Percentiles rank a stretch among this genome's conserved stretches.
These are phyloP conservation scores for Brachionus angularis DNA, from an alignment of 1,140 invertebrate species.

Conservation along the genomic window DNA sequence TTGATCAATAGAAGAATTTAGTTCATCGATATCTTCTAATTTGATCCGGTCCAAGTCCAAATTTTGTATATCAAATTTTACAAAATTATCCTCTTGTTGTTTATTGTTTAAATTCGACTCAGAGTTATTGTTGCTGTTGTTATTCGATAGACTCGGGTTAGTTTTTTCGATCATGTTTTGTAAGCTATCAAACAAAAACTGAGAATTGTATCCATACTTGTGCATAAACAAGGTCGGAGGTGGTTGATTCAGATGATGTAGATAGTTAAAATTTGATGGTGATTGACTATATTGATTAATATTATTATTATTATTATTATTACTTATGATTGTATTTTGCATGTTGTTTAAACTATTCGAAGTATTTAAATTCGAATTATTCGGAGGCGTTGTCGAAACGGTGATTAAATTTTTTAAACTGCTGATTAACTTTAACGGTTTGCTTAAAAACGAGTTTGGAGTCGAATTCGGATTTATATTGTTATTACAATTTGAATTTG, in stretches of 20 bases:
- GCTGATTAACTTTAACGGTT: conserved; percentile 11
- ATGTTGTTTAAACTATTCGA: too few relatives aligned
- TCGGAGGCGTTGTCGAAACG: neutral
- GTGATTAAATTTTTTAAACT: neutral
- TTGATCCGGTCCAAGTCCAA: conserved; percentile 21
- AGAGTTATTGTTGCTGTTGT: neutral
- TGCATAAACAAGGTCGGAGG: conserved; percentile 24
- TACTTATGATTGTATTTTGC: too few relatives aligned
- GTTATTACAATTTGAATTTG: neutral
- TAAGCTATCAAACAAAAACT: conserved; percentile 24
- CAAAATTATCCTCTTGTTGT: neutral
- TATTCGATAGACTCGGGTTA: neutral
- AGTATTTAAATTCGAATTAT: too few relatives aligned
- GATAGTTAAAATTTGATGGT: conserved; percentile 1
- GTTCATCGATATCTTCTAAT: conserved; percentile 36
- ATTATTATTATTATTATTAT: too few relatives aligned
- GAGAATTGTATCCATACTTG: conserved; percentile 13
- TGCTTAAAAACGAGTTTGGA: neutral
- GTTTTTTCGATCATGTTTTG: conserved; percentile 34
- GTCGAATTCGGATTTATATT: conserved; percentile 6
- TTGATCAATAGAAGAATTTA: neutral
- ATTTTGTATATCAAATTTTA: neutral
- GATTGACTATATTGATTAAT: too few relatives aligned
- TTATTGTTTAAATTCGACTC: neutral
- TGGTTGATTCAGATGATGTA: conserved; percentile 14